Conservation (phyloP, 2,797 vertebrate species). For the Philypnodon macrostomus region DNA sequence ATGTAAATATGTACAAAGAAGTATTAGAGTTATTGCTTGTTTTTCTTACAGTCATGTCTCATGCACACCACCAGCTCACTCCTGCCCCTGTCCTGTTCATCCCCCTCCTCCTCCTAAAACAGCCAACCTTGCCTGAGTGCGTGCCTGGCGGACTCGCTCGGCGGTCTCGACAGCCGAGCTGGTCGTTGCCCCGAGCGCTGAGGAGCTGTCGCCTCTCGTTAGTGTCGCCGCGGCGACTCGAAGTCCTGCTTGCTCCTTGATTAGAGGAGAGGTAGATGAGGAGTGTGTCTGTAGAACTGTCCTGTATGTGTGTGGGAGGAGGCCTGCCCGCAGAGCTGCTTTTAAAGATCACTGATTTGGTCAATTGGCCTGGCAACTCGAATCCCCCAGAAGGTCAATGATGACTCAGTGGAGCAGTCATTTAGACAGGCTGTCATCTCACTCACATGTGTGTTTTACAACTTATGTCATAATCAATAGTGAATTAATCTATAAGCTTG, state of each 20-base stretch:
- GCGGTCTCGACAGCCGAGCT: conserved; percentile 79
- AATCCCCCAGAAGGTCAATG: conserved; percentile 74
- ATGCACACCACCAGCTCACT: conserved; percentile 59
- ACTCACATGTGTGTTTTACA: conserved; percentile 22
- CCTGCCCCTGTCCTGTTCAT: conserved; percentile 20
- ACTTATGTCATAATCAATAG: not conserved
- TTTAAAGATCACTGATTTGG: conserved; percentile 85
- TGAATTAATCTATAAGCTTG: too few relatives aligned
- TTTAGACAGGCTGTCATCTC: conserved; percentile 53
- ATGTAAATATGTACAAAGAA: not conserved
- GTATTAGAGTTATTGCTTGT: conserved; percentile 21
- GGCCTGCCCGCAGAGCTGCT: conserved; percentile 65
- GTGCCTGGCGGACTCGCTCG: conserved; percentile 82
- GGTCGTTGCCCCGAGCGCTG: conserved; percentile 80
- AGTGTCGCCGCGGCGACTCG: conserved; percentile 74
- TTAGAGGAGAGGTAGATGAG: conserved; percentile 73
- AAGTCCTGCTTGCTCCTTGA: conserved; percentile 79
- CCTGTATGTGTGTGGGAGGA: conserved; percentile 26
- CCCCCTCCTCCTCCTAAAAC: conserved; percentile 61
- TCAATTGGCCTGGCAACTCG: conserved; percentile 79
- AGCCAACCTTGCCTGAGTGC: conserved; percentile 78
- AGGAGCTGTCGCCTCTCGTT: conserved; percentile 82
- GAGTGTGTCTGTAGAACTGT: conserved; percentile 19
- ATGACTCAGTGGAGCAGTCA: conserved; percentile 75
- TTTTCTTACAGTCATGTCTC: conserved; percentile 41